Evolutionary conservation across 35 echinoderm and acorn worm genomes (phyloP).

Genomic region (Holothuria glaberrima): DNA sequence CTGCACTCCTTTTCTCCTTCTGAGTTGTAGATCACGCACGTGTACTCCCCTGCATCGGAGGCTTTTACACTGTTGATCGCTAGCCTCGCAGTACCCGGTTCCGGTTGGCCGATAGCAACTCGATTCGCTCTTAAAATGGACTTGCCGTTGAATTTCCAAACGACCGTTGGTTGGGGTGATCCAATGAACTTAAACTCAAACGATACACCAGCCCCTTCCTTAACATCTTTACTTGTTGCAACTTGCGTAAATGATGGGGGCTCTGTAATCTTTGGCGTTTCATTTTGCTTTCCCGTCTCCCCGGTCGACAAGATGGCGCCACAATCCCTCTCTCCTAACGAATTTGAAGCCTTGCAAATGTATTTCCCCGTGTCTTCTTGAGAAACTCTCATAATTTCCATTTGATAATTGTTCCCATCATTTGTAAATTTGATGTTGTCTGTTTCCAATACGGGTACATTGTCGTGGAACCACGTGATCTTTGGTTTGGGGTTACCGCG

Average conservation of each 20-base stretch:
- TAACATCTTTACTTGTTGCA: background rate
- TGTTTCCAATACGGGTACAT: constrained; percentile 18
- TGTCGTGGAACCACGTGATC: constrained; percentile 39
- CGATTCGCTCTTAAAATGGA: constrained; percentile 37
- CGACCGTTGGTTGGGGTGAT: constrained; percentile 13
- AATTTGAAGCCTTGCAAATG: constrained; percentile 39
- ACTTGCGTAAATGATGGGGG: background rate
- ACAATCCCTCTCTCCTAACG: constrained; percentile 45
- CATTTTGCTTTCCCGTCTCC: constrained; percentile 11
- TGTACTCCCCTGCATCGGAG: constrained; percentile 32
- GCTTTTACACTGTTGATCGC: background rate
- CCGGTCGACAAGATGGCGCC: constrained; percentile 13
- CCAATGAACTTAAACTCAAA: constrained; percentile 43
- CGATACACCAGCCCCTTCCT: constrained; percentile 21
- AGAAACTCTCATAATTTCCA: constrained; percentile 18
- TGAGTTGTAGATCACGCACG: constrained; percentile 40
- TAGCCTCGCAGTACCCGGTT: constrained; percentile 16
- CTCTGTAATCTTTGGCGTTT: background rate
- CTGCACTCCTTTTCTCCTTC: constrained; percentile 10
- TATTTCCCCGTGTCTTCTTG: constrained; percentile 27
- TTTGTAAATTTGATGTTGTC: constrained; percentile 45
- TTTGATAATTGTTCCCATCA: constrained; percentile 33
- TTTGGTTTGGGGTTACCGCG: constrained; percentile 45
- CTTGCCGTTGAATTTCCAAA: constrained; percentile 46
- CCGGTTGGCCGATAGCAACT: constrained; percentile 14